Evolutionary conservation across 1,140 invertebrate species (phyloP), one percentile per base, ranked within the genome.

Genomic region (Galleria mellonella): DNA sequence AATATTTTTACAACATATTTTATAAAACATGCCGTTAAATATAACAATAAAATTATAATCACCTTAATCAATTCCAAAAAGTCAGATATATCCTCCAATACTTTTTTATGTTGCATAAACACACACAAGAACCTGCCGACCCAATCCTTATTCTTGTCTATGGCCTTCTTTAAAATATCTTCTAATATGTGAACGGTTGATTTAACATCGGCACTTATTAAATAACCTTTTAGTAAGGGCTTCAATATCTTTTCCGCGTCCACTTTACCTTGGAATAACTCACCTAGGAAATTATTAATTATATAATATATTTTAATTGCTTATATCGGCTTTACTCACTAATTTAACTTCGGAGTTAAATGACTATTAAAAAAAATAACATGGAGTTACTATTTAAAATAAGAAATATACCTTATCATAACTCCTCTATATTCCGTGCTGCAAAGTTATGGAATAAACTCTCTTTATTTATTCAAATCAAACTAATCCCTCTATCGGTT

Each of bases 121-220:
- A 50, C 50, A 37, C 72, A 76, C 9, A 85, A 36, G 12, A 83
- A 81, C 11, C 77, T 55, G 0, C 82, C 82, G 0, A 68, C 50
- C 79, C 82, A 85, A 43, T 85, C 82, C 31, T 74, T 82, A 10
- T 63, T 66, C 13, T 63, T 72, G 5, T 81, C 72, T 0, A 42
- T 10, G 0, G 78, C 67, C 44, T 73, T 83, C 0, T 32, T 40
- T 0, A 46, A 46, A 4, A 76, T 51, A 17, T 85, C 78, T 30
- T 85, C 70, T 35, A 85, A 38, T 15, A 73, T 67, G 39, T 81
- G 61, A 1, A 76, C 42, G 0, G 71, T 81, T 0, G 64, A 73
- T 12, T 68, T 71, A 0, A 68, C 31, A 38, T 82, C 77, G 2
- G 40, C 32, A 27, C 65, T 79, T 1, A 60, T 61, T 4, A 75